phyloP scores from a whole-genome alignment of 2,113 vertebrate genomes.

The Dicerorhinus sumatrensis region DNA sequence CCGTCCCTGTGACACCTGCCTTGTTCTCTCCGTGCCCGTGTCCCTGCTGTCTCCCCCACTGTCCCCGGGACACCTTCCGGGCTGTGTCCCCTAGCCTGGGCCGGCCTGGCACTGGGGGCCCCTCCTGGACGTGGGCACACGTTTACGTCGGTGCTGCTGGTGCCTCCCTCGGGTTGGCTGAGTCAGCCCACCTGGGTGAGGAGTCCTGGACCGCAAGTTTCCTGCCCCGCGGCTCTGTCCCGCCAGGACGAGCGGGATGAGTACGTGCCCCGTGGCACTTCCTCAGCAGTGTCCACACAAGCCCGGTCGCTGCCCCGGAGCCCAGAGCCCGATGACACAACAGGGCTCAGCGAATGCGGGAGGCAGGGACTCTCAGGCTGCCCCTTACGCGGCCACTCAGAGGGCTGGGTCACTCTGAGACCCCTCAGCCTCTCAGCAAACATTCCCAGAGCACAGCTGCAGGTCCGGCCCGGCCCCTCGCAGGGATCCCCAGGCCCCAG shows the following conservation, averaged over 20 bases:
- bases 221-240: accelerated
- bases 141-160: not conserved
- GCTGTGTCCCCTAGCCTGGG: too few relatives aligned
- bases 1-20: accelerated
- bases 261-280: accelerated
- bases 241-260: accelerated
- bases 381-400: not conserved
- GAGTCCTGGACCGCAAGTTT: not conserved
- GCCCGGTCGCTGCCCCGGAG: accelerated
- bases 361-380: not conserved
- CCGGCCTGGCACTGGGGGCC: not conserved
- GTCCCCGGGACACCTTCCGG: not conserved
- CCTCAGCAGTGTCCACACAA: not conserved
- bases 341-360: accelerated
- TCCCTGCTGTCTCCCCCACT: not conserved
- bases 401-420: too few relatives aligned
- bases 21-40: not conserved
- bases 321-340: not conserved
- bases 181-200: not conserved
- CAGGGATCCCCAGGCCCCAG: not conserved
- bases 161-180: not conserved
- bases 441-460: accelerated
- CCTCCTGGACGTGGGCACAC: not conserved
- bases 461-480: not conserved
- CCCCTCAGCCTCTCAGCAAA: accelerated